These are phyloP conservation scores for Corydoras maculifer DNA, from an alignment of 2,113 vertebrate genomes.

Conservation along the genomic window DNA sequence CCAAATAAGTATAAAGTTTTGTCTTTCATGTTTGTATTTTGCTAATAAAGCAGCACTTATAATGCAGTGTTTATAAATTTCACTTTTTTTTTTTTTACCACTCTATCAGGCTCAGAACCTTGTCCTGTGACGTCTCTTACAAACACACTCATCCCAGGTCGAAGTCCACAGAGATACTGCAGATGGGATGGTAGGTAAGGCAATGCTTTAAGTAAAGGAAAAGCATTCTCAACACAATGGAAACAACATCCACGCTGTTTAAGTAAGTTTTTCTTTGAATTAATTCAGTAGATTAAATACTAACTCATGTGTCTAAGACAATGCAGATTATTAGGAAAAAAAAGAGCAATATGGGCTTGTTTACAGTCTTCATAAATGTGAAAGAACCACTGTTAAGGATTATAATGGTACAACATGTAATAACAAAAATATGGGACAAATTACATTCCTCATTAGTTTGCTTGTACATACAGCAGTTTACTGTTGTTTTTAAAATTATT, in stretches of 20 bases:
- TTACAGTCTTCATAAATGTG: too few species aligned
- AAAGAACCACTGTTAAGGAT: too few species aligned
- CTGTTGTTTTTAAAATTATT: neutral
- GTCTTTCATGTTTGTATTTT: too few species aligned
- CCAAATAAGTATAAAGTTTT: too few species aligned
- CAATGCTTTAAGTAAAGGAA: neutral
- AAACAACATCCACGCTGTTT: slow-evolving; percentile 60
- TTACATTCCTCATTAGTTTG: too few species aligned
- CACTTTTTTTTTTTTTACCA: neutral
- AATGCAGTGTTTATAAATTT: too few species aligned
- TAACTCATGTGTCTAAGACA: neutral
- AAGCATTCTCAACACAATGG: slow-evolving; percentile 52
- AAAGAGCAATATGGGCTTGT: too few species aligned
- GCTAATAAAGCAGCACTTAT: too few species aligned
- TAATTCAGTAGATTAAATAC: neutral
- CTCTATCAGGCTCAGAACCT: slow-evolving; percentile 44
- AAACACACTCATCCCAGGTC: slow-evolving; percentile 38
- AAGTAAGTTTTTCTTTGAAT: slow-evolving; percentile 55
- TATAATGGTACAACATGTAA: too few species aligned
- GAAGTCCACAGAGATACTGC: slow-evolving; percentile 53
- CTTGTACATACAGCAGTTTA: neutral
- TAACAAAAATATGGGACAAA: too few species aligned
- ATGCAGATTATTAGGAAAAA: too few species aligned
- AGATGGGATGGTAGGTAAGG: neutral
- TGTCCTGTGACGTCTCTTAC: slow-evolving; percentile 41